A percentile compares a stretch with the other conserved stretches of the same genome.
phyloP scores from a whole-genome alignment of 2,888 invertebrate genomes.

The Dendrolimus pini region DNA sequence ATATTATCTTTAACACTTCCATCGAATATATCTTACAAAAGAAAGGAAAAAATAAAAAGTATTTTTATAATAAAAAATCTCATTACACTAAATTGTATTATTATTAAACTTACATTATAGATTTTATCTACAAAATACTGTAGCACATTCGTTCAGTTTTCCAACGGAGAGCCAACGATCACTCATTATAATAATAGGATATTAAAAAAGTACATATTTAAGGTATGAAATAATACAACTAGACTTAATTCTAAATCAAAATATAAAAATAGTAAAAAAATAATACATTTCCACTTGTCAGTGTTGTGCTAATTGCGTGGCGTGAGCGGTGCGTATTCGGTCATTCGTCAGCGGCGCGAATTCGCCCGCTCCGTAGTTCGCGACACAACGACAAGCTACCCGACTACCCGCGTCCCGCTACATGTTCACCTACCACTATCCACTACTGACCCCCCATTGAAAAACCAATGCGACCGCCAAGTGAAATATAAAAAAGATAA shows the following conservation, averaged over 20 bases:
- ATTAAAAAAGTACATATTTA: constrained; percentile 62
- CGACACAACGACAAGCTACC: constrained; percentile 32
- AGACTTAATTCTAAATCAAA: constrained; percentile 75
- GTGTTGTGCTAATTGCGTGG: constrained; percentile 42
- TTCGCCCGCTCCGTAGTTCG: constrained; percentile 1
- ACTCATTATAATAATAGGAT: constrained; percentile 59
- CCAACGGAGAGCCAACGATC: constrained; percentile 58
- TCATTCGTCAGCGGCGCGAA: no score
- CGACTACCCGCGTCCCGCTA: constrained; percentile 28
- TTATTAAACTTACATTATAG: constrained; percentile 72
- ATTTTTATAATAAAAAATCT: constrained; percentile 74
- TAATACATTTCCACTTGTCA: constrained; percentile 66
- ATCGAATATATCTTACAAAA: constrained; percentile 77
- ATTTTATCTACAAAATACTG: constrained; percentile 77
- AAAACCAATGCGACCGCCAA: constrained; percentile 65
- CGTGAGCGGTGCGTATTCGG: neutral
- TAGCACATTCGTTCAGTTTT: constrained; percentile 65
- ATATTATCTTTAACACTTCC: constrained; percentile 79
- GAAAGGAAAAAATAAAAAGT: constrained; percentile 71
- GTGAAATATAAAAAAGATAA: constrained; percentile 76
- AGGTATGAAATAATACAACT: constrained; percentile 70
- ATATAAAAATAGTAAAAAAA: constrained; percentile 77
- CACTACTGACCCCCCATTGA: constrained; percentile 50
- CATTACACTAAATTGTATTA: constrained; percentile 71
- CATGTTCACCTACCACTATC: constrained; percentile 15